phyloP scores from a whole-genome alignment of 2,113 vertebrate species.

The Stomatorhinus ivindoensis region DNA sequence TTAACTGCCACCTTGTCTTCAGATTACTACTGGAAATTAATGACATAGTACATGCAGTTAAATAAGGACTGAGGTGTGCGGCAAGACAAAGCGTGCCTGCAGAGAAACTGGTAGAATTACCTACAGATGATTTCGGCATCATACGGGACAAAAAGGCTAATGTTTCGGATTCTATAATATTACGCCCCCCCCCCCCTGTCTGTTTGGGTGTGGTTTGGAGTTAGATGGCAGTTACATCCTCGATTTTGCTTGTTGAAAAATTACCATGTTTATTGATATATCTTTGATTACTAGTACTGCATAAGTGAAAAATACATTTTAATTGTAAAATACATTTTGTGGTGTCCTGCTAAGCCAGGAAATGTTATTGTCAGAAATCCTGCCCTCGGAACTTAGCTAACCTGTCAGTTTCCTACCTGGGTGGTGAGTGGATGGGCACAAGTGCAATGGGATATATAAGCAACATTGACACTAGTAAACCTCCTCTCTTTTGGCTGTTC shows the following conservation, averaged over 20 bases:
- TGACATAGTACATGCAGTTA: neutral
- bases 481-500: neutral
- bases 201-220: neutral
- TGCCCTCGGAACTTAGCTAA: neutral
- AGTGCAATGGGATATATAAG: neutral
- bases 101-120: neutral
- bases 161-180: neutral
- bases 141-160: neutral
- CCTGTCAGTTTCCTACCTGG: neutral
- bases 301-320: neutral
- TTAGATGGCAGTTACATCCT: neutral
- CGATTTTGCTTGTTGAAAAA: neutral
- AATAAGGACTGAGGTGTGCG: neutral
- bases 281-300: neutral
- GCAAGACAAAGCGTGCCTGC: neutral
- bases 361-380: neutral
- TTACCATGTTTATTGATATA: neutral
- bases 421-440: neutral
- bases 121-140: neutral
- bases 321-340: neutral
- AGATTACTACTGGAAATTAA: neutral
- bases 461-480: neutral
- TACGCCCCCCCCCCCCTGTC: neutral
- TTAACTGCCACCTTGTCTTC: neutral
- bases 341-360: neutral